These are phyloP conservation scores for Procambarus virginalis DNA, from an alignment of 1,140 invertebrate genomes.

Conservation along the genomic window DNA sequence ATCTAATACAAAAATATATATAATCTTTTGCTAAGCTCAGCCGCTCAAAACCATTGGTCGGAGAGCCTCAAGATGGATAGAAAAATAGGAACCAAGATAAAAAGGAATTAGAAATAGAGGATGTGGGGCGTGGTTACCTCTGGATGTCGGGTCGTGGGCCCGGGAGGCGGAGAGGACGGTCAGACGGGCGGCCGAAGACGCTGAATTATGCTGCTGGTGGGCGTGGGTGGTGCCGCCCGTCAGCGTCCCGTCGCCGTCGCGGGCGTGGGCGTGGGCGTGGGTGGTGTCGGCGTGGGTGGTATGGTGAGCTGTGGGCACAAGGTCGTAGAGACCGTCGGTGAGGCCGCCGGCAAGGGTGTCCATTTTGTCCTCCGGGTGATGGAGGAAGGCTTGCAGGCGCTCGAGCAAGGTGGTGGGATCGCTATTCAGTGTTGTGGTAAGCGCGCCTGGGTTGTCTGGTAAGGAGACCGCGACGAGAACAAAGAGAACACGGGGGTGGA, in stretches of 20 bases:
- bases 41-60: no score
- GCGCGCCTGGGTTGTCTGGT: background rate
- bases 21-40: no score
- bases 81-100: no score
- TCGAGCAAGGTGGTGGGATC: no score
- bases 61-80: no score
- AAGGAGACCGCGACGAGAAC: background rate
- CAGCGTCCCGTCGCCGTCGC: constrained; percentile 33
- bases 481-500: constrained; percentile 4
- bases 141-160: constrained; percentile 44
- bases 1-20: no score
- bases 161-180: constrained; percentile 56
- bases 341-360: constrained; percentile 53
- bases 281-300: constrained; percentile 62
- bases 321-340: constrained; percentile 53
- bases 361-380: constrained; percentile 20
- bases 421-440: no score
- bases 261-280: constrained; percentile 51
- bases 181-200: constrained; percentile 53
- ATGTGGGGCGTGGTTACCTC: constrained; percentile 29
- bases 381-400: background rate
- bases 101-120: background rate
- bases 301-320: constrained; percentile 36
- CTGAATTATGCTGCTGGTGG: constrained; percentile 46
- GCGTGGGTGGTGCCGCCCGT: constrained; percentile 38